phyloP scores from a whole-genome alignment of 2,888 invertebrate genomes.

The Lymantria monacha region DNA sequence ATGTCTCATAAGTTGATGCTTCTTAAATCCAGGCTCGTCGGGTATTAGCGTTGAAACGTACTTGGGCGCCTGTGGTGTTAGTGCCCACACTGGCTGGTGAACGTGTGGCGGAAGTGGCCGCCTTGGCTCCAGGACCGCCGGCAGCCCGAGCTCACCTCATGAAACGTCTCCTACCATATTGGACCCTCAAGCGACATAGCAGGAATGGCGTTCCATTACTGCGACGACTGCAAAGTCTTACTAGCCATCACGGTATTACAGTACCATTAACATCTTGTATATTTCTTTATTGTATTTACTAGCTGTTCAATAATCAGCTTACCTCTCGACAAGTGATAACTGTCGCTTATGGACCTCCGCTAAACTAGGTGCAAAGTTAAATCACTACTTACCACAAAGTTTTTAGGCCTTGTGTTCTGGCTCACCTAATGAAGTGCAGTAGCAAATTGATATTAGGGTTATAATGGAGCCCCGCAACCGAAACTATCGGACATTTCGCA shows the following conservation, averaged over 20 bases:
- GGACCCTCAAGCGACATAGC: slow-evolving; percentile 97
- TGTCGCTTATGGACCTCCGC: no score
- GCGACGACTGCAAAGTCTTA: slow-evolving; percentile 79
- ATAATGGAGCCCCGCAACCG: no score
- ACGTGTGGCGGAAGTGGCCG: slow-evolving; percentile 92
- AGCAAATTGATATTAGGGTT: no score
- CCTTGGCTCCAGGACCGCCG: slow-evolving; percentile 83
- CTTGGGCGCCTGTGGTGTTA: slow-evolving; percentile 94
- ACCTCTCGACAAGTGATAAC: no score
- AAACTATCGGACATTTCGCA: no score
- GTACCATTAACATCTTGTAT: neutral
- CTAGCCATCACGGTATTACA: slow-evolving; percentile 50
- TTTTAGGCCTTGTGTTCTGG: no score
- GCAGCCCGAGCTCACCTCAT: slow-evolving; percentile 93
- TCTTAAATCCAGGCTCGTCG: slow-evolving; percentile 84
- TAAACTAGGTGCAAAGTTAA: no score
- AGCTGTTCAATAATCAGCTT: no score
- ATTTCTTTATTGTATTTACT: no score
- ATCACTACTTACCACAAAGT: no score
- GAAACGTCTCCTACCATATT: slow-evolving; percentile 95
- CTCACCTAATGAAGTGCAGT: no score
- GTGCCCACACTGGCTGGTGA: slow-evolving; percentile 96
- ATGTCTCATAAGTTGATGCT: no score
- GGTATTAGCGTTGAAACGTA: slow-evolving; percentile 93
- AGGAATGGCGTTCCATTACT: slow-evolving; percentile 97